Evolutionary conservation across 2,888 invertebrate species (phyloP).

Genomic region (Nebria salina): DNA sequence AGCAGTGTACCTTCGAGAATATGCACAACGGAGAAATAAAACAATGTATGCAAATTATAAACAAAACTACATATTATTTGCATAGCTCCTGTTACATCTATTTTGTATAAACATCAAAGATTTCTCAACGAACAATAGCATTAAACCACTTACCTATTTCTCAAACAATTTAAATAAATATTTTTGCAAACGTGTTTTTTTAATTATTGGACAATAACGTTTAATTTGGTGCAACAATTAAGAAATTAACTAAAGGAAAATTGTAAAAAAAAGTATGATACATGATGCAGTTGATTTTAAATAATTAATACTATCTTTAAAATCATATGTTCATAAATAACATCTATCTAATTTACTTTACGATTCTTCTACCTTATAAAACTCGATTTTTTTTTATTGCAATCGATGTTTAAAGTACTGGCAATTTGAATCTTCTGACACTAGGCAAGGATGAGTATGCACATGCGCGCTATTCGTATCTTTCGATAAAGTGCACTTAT

Average conservation of each 20-base stretch:
- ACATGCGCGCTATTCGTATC: not conserved
- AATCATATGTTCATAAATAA: no score
- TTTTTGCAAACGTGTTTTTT: no score
- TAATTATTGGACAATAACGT: no score
- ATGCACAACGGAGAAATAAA: not conserved
- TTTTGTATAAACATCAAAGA: not conserved
- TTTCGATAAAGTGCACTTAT: constrained; percentile 18
- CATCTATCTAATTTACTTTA: no score
- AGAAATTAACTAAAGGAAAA: no score
- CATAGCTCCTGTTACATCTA: not conserved
- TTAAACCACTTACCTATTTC: not conserved
- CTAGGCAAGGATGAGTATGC: not conserved
- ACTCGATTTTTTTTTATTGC: no score
- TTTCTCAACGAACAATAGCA: not conserved
- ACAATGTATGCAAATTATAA: not conserved
- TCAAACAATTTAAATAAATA: not conserved
- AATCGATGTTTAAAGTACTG: not conserved
- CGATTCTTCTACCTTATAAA: no score
- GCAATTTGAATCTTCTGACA: not conserved
- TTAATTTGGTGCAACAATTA: no score
- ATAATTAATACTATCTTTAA: no score
- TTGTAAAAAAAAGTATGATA: no score
- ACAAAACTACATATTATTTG: not conserved
- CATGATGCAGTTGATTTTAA: no score
- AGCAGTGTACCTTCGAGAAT: not conserved